These are phyloP conservation scores for Craseonycteris thonglongyai DNA, from an alignment of 2,113 vertebrate species.

Conservation along the genomic window DNA sequence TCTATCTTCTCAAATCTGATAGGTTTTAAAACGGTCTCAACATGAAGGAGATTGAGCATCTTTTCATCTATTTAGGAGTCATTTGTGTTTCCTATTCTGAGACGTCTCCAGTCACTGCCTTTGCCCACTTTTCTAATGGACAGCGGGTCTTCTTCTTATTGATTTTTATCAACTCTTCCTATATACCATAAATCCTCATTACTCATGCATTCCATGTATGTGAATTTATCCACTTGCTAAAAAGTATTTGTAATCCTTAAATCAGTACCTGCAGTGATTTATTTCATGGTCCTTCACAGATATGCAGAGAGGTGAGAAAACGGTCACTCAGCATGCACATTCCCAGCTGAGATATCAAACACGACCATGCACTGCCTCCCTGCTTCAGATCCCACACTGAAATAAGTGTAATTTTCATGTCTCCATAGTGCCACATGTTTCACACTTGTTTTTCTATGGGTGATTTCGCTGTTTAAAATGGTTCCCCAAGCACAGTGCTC, in stretches of 20 bases:
- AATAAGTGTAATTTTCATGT: not conserved
- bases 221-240: not conserved
- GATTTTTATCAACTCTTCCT: not conserved
- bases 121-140: not conserved
- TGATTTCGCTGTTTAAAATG: not conserved
- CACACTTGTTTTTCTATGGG: not conserved
- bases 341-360: not conserved
- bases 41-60: not conserved
- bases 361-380: not conserved
- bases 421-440: not conserved
- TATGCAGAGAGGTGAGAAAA: not conserved
- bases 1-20: not conserved
- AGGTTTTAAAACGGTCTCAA: not conserved
- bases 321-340: rapidly evolving
- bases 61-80: not conserved
- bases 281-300: not conserved
- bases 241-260: not conserved
- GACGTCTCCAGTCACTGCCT: not conserved
- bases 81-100: not conserved
- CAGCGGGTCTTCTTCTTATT: not conserved
- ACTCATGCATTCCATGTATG: not conserved
- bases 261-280: not conserved
- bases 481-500: no score
- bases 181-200: not conserved
- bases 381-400: not conserved